A percentile compares a stretch with the other conserved stretches of the same genome.
These are phyloP conservation scores for Thamnophis sirtalis DNA, from an alignment of 2,113 vertebrate species.

Conservation along the genomic window DNA sequence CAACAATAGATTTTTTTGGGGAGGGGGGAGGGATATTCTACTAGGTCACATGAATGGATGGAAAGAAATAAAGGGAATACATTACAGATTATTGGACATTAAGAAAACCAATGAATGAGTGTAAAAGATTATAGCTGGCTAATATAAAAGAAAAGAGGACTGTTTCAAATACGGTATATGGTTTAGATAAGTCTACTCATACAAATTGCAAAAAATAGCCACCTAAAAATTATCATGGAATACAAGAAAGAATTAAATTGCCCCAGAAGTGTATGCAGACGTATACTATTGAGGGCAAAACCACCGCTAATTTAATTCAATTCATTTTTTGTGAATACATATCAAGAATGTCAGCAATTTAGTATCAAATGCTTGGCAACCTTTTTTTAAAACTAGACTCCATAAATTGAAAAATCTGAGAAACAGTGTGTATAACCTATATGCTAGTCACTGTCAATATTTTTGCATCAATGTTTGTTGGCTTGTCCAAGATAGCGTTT, in stretches of 20 bases:
- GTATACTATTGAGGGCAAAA: background rate
- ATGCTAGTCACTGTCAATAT: background rate
- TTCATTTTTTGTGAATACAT: background rate
- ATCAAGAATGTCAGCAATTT: background rate
- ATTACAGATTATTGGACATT: too few relatives aligned
- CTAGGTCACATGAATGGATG: too few relatives aligned
- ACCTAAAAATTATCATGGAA: background rate
- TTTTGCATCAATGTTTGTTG: background rate
- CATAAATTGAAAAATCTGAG: background rate
- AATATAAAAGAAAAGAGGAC: background rate
- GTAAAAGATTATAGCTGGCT: too few relatives aligned
- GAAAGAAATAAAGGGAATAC: too few relatives aligned
- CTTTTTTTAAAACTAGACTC: background rate
- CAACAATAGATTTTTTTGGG: too few relatives aligned
- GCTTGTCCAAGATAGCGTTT: background rate
- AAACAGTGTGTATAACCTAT: background rate
- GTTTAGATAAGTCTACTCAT: background rate
- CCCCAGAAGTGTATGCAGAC: background rate
- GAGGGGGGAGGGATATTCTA: too few relatives aligned
- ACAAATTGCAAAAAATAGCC: background rate
- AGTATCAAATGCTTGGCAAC: background rate
- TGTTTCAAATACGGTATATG: background rate
- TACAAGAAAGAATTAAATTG: background rate
- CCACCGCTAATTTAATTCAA: background rate
- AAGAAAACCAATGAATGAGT: background rate